These are phyloP conservation scores for Hyles lineata DNA, from an alignment of 2,888 invertebrate genomes.

Conservation along the genomic window DNA sequence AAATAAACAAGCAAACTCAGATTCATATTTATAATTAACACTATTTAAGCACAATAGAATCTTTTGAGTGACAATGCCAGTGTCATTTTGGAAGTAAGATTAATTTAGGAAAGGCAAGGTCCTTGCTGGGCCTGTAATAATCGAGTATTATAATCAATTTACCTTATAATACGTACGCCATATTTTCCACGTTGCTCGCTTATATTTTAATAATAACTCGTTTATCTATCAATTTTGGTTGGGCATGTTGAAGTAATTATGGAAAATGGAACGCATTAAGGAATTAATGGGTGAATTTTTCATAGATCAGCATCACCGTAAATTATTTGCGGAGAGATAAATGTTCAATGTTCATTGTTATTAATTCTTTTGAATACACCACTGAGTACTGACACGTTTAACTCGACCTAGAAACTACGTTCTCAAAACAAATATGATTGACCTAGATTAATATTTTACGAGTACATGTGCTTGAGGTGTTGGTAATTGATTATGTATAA, in stretches of 20 bases:
- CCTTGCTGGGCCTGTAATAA: too few relatives aligned
- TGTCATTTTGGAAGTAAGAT: too few relatives aligned
- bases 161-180: too few relatives aligned
- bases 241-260: not conserved
- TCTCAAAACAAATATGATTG: constrained; percentile 27
- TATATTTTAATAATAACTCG: not conserved
- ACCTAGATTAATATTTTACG: constrained; percentile 26
- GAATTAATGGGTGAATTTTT: not conserved
- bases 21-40: too few relatives aligned
- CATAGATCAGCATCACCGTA: not conserved
- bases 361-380: constrained; percentile 15
- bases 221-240: not conserved
- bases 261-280: not conserved
- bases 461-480: not conserved
- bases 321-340: not conserved
- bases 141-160: too few relatives aligned
- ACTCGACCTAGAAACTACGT: constrained; percentile 24
- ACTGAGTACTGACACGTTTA: constrained; percentile 15
- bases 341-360: not conserved
- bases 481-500: constrained; percentile 10
- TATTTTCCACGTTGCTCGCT: too few relatives aligned
- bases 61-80: too few relatives aligned
- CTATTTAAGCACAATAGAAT: too few relatives aligned
- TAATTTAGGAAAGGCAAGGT: too few relatives aligned
- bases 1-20: too few relatives aligned